Evolutionary conservation across 2,797 vertebrate genomes (phyloP).

Genomic region (Botia kubotai): DNA sequence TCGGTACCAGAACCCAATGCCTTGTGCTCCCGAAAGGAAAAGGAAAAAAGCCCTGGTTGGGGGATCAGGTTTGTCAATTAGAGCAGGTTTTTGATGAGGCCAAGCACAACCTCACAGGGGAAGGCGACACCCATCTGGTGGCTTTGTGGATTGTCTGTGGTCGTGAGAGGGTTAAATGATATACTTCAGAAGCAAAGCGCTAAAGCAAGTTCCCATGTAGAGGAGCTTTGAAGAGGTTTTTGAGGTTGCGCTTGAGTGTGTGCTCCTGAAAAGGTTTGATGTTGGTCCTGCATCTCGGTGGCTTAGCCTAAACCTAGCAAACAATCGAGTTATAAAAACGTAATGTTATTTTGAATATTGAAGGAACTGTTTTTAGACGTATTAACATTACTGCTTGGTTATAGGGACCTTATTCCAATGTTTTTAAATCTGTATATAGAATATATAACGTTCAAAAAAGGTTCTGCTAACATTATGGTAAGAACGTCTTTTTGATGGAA

Average conservation of each 20-base stretch:
- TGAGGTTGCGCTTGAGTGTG: constrained; percentile 34
- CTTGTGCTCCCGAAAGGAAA: constrained; percentile 31
- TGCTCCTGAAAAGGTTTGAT: constrained; percentile 37
- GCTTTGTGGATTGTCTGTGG: constrained; percentile 54
- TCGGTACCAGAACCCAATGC: constrained; percentile 47
- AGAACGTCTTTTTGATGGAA: too few species aligned
- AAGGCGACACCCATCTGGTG: constrained; percentile 53
- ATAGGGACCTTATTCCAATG: too few species aligned
- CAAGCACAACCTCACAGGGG: constrained; percentile 56
- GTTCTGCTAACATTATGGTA: too few species aligned
- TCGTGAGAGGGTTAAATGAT: constrained; percentile 49
- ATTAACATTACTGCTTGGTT: too few species aligned
- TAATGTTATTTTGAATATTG: too few species aligned
- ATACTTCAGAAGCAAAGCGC: constrained; percentile 34
- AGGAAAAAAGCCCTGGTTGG: constrained; percentile 45
- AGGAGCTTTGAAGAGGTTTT: constrained; percentile 51
- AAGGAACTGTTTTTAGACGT: too few species aligned
- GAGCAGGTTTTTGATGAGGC: constrained; percentile 24
- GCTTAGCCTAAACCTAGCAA: constrained; percentile 13
- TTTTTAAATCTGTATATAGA: too few species aligned
- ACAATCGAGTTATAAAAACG: too few species aligned
- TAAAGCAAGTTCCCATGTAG: constrained; percentile 41
- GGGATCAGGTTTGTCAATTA: constrained; percentile 60
- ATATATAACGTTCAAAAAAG: too few species aligned
- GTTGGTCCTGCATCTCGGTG: constrained; percentile 31